Conservation (phyloP, 2,113 vertebrate genomes). For the Dendrocopos noguchii region DNA sequence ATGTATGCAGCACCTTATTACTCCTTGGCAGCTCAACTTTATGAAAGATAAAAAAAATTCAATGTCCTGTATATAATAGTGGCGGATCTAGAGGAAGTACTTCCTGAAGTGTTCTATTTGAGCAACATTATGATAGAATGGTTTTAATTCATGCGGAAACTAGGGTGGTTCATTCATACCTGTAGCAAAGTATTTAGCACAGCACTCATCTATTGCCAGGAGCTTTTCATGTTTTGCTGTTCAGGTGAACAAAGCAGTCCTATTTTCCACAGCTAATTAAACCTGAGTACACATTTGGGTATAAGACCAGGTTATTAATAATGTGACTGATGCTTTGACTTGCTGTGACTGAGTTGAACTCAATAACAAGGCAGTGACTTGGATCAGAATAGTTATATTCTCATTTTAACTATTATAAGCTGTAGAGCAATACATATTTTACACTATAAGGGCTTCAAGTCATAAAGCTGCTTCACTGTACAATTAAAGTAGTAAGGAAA, state of each 20-base stretch:
- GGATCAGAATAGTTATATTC: background rate
- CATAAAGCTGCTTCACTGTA: background rate
- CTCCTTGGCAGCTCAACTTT: background rate
- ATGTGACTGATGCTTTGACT: background rate
- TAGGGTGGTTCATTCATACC: background rate
- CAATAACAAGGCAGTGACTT: background rate
- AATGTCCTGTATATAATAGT: background rate
- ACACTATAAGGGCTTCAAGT: background rate
- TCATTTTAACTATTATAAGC: background rate
- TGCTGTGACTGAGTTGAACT: background rate
- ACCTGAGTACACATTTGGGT: background rate
- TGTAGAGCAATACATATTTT: background rate
- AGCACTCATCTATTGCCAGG: background rate
- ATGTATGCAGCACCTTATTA: background rate
- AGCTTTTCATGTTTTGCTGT: background rate
- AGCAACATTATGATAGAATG: background rate
- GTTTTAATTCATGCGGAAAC: background rate
- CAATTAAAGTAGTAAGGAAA: background rate
- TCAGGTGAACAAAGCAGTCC: background rate
- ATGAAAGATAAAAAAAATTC: background rate
- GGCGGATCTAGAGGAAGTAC: background rate
- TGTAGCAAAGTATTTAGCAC: background rate
- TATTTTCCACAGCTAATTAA: constrained; percentile 24
- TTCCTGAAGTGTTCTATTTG: background rate
- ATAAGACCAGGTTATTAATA: background rate